Percentiles rank a stretch among this genome's conserved stretches.
These are phyloP conservation scores for Dermatophagoides farinae DNA, from an alignment of 1,140 invertebrate genomes.

Conservation along the genomic window DNA sequence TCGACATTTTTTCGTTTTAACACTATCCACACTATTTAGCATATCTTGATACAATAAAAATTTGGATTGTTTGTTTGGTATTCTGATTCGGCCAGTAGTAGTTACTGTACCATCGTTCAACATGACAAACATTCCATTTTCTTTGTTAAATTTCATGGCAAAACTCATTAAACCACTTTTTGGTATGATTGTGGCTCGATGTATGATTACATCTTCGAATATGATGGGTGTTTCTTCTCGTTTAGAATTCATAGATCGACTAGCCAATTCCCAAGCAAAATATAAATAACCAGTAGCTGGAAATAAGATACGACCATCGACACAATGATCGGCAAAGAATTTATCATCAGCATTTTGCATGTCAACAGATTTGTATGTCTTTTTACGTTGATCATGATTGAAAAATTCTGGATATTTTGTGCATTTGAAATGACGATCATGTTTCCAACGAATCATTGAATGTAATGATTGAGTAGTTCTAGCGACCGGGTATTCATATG, in stretches of 20 bases:
- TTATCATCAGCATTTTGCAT: slow-evolving; percentile 28
- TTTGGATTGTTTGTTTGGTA: slow-evolving; percentile 16
- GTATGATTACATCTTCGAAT: slow-evolving; percentile 66
- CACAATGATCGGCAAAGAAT: slow-evolving; percentile 61
- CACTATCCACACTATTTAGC: slow-evolving; percentile 20
- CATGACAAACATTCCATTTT: slow-evolving; percentile 72
- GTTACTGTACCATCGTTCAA: slow-evolving; percentile 61
- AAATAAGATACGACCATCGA: slow-evolving; percentile 79
- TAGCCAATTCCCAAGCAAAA: slow-evolving; percentile 74
- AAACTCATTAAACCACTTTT: slow-evolving; percentile 55
- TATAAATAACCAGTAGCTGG: slow-evolving; percentile 85
- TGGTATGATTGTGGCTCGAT: slow-evolving; percentile 71
- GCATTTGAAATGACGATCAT: slow-evolving; percentile 19
- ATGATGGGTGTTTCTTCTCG: slow-evolving; percentile 48
- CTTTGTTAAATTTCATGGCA: slow-evolving; percentile 61
- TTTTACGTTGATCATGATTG: background rate
- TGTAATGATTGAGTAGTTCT: slow-evolving; percentile 29
- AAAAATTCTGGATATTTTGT: slow-evolving; percentile 11
- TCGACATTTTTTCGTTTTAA: background rate
- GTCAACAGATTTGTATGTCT: background rate
- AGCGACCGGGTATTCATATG: slow-evolving; percentile 28
- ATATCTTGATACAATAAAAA: slow-evolving; percentile 26
- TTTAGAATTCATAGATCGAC: slow-evolving; percentile 50
- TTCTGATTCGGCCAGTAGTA: slow-evolving; percentile 40
- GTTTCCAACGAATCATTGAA: slow-evolving; percentile 32